These are phyloP conservation scores for Biston betularia DNA, from an alignment of 2,888 invertebrate species.

Conservation along the genomic window DNA sequence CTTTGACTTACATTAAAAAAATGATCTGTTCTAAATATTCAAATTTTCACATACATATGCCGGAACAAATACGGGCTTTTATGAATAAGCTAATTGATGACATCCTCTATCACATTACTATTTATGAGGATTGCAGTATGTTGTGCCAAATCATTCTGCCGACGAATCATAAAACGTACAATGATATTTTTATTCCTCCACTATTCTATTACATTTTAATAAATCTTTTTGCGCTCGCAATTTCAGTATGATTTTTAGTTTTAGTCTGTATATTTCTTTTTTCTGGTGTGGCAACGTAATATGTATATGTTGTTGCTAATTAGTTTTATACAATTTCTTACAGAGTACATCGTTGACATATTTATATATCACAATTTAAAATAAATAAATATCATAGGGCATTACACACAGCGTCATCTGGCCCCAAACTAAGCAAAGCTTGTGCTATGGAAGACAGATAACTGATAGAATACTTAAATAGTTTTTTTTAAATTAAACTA, in stretches of 20 bases:
- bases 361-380: no score
- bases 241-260: no score
- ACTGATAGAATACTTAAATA: no score
- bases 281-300: conserved; percentile 33
- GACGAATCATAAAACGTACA: conserved; percentile 54
- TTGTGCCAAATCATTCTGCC: conserved; percentile 54
- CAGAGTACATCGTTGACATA: no score
- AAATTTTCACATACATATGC: conserved; percentile 5
- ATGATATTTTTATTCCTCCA: conserved; percentile 52
- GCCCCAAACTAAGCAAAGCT: no score
- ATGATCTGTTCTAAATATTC: not conserved
- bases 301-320: conserved; percentile 13
- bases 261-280: no score
- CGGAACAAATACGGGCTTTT: not conserved
- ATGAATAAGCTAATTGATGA: conserved; percentile 26
- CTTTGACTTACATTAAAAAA: not conserved
- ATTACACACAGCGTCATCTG: no score
- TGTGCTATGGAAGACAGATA: no score
- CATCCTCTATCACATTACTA: conserved; percentile 40
- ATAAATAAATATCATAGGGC: no score
- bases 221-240: conserved; percentile 38
- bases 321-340: conserved; percentile 18
- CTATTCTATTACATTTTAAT: conserved; percentile 47
- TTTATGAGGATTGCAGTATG: conserved; percentile 45
- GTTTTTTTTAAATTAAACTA: no score